phyloP scores from a whole-genome alignment of 1,140 invertebrate genomes.

The Planococcus citri region DNA sequence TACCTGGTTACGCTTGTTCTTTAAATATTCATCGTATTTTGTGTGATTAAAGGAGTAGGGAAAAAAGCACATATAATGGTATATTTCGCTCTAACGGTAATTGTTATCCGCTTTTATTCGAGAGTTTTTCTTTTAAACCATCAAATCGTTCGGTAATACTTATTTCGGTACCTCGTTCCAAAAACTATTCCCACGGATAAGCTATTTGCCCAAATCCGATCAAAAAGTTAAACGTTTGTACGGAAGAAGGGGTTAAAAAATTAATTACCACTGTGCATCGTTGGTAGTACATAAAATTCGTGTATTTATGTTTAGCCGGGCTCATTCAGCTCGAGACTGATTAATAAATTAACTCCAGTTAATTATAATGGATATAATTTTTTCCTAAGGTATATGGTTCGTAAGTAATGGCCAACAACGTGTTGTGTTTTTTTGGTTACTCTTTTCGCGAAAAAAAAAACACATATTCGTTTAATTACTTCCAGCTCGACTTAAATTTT shows the following conservation, averaged over 20 bases:
- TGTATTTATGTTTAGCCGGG: not conserved
- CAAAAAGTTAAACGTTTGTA: not conserved
- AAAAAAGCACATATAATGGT: not conserved
- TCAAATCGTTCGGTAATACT: not conserved
- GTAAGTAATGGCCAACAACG: not conserved
- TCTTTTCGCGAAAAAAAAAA: not conserved
- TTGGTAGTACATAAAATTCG: not conserved
- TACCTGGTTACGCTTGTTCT: slow-evolving; percentile 1
- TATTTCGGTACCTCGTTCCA: not conserved
- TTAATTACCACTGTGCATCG: not conserved
- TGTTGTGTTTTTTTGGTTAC: not conserved
- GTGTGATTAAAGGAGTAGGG: not conserved
- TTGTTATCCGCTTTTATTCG: slow-evolving; percentile 4
- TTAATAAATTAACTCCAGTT: not conserved
- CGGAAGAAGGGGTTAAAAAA: not conserved
- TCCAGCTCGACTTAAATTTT: not conserved
- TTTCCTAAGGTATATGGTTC: not conserved
- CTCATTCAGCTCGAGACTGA: not conserved
- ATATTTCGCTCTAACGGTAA: not conserved
- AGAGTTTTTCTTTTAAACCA: not conserved
- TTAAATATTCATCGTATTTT: slow-evolving; percentile 1
- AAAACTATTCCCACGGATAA: not conserved
- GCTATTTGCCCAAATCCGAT: not conserved
- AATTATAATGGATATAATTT: not conserved
- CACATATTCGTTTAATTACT: slow-evolving; percentile 1